Evolutionary conservation across 2,888 invertebrate genomes (phyloP), one percentile per base, ranked within the genome.

Genomic region (Lycophotia porphyrea): DNA sequence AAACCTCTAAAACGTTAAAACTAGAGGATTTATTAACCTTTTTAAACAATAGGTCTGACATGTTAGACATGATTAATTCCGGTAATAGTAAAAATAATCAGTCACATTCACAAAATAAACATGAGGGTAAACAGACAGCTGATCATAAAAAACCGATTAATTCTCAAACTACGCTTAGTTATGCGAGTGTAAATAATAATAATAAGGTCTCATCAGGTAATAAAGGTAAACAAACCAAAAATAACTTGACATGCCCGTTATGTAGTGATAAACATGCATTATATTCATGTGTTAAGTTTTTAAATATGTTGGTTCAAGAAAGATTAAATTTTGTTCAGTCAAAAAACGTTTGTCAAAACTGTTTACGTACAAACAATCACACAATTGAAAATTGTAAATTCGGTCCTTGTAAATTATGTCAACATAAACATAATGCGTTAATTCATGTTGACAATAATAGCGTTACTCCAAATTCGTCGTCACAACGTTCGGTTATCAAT

Each of bases 61-160:
- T 58, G 58, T 31, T 58, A 58, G 58, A 58, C 58, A 58, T 58
- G 58, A 58, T 58, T 18, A 58, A 31, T 58, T 58, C 58, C 8
- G 31, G 31, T 58, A 58, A 58, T 4, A 58, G 60, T 34, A 60
- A 60, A 60, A 60, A 60, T 24, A 34, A 60, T 60, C 60, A 21
- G 60, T 60, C 60, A 60, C 21, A 60, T 60, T 60, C 60, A 60
- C 60, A 60, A 60, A 60, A 24, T 24, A 60, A 60, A 11, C 18
- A 34, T 34, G 60, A 60, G 21, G 21, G 34, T 60, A 60, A 60
- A 11, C 60, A 34, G 11, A 34, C 31, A 60, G 27, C 21, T n/a
- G n/a, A 27, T 27, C n/a, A 55, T 27, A 55, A 55, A 55, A 55
- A 13, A 3, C 49, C 24, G 55, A 21, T 18, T 31, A 58, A 58